phyloP scores from a whole-genome alignment of 2,113 vertebrate species.

The Rhinichthys klamathensis region DNA sequence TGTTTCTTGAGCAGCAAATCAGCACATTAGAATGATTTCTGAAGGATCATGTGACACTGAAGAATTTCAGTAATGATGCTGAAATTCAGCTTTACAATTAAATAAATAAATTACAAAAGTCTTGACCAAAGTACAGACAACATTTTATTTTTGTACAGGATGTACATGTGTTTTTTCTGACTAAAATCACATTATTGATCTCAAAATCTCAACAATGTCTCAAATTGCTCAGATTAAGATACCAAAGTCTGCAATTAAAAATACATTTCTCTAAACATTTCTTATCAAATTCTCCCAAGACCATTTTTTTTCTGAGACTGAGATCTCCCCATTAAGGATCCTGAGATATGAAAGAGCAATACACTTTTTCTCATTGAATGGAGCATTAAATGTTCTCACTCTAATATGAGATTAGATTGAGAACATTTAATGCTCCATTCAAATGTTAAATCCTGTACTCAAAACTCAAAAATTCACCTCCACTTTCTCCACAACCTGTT shows the following conservation, averaged over 20 bases:
- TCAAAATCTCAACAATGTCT: not conserved
- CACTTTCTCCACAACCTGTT: conserved; percentile 99
- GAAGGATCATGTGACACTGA: not conserved
- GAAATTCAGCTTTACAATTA: not conserved
- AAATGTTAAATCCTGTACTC: not conserved
- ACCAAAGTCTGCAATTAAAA: not conserved
- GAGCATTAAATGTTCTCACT: no score
- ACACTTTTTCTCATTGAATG: not conserved
- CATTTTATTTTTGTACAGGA: no score
- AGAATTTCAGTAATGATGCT: not conserved
- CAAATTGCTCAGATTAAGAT: not conserved
- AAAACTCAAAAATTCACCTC: conserved; percentile 79
- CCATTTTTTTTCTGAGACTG: not conserved
- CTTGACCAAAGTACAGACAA: no score
- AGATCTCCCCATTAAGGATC: not conserved
- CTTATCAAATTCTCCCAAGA: not conserved
- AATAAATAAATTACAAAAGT: not conserved
- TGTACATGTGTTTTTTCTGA: no score
- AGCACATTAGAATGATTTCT: not conserved
- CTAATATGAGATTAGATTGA: no score
- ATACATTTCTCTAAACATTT: not conserved
- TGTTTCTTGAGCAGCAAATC: not conserved
- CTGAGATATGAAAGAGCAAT: not conserved
- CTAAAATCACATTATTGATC: not conserved
- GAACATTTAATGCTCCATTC: not conserved